Evolutionary conservation across 2,888 invertebrate species (phyloP).

Genomic region (Drosophila leonis): DNA sequence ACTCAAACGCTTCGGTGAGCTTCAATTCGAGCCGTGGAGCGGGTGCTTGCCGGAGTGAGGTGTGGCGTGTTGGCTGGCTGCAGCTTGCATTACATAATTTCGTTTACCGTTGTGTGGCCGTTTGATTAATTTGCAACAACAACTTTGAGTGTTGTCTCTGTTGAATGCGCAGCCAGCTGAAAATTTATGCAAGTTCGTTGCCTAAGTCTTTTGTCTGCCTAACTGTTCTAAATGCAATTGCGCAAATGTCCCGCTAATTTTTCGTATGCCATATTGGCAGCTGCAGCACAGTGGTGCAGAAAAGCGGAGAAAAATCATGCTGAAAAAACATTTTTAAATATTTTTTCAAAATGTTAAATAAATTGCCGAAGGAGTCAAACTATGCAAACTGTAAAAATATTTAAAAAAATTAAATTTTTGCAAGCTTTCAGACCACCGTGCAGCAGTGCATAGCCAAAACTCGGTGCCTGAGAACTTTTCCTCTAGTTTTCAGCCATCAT

Average conservation of each 20-base stretch:
- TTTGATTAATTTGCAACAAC: slow-evolving; percentile 69
- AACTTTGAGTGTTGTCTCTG: slow-evolving; percentile 38
- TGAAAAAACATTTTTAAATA: neutral
- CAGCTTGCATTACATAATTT: slow-evolving; percentile 71
- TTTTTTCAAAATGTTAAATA: neutral
- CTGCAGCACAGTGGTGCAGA: slow-evolving; percentile 24
- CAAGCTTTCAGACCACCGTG: slow-evolving; percentile 14
- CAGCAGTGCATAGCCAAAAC: slow-evolving; percentile 26
- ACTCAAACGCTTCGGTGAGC: slow-evolving; percentile 72
- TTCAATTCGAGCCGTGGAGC: slow-evolving; percentile 10
- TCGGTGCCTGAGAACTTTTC: slow-evolving; percentile 52
- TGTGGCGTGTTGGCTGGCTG: slow-evolving; percentile 13
- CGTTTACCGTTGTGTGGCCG: slow-evolving; percentile 70
- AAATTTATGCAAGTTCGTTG: slow-evolving; percentile 72
- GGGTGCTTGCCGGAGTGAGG: neutral
- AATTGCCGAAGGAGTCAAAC: neutral
- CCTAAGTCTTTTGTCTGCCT: slow-evolving; percentile 70
- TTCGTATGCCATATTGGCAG: slow-evolving; percentile 18
- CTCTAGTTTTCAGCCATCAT: slow-evolving; percentile 9
- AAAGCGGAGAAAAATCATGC: neutral
- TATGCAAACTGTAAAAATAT: neutral
- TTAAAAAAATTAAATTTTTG: neutral
- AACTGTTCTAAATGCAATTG: slow-evolving; percentile 70
- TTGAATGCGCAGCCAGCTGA: slow-evolving; percentile 64
- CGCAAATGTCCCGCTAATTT: slow-evolving; percentile 63